Conservation (phyloP, 1,140 invertebrate species). For the Lineus longissimus region DNA sequence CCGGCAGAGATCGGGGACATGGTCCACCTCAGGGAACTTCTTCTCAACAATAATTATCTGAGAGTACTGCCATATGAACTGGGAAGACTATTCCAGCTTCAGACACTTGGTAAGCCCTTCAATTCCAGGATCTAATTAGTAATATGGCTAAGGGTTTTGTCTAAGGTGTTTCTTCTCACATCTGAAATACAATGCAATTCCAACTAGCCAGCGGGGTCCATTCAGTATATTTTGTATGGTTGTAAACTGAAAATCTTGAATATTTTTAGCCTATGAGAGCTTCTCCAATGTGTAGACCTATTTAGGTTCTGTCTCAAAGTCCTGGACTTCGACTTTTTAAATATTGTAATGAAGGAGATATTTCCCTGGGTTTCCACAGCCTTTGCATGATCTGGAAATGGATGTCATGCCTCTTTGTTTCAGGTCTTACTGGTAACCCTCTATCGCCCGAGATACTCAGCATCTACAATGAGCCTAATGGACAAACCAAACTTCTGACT, state of each 20-base stretch:
- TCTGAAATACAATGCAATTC: too few relatives aligned
- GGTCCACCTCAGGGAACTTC: slow-evolving; percentile 86
- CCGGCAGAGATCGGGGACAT: slow-evolving; percentile 94
- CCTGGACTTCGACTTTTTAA: not conserved
- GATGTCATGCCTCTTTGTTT: slow-evolving; percentile 40
- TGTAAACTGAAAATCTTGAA: too few relatives aligned
- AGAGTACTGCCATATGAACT: slow-evolving; percentile 92
- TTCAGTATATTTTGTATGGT: too few relatives aligned
- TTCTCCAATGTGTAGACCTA: too few relatives aligned
- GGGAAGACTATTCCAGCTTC: slow-evolving; percentile 94
- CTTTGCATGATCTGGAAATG: not conserved
- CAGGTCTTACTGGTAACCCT: slow-evolving; percentile 90
- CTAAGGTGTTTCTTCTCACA: too few relatives aligned
- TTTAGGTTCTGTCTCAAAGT: not conserved
- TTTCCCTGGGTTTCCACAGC: not conserved
- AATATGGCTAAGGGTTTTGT: too few relatives aligned
- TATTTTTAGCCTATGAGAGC: too few relatives aligned
- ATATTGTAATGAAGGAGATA: not conserved
- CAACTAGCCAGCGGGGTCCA: too few relatives aligned
- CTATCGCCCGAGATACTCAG: slow-evolving; percentile 86
- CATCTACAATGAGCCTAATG: slow-evolving; percentile 87
- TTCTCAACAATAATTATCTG: slow-evolving; percentile 90
- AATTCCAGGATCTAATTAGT: not conserved
- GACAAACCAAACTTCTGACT: slow-evolving; percentile 86
- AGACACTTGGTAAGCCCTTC: slow-evolving; percentile 58